Conservation (phyloP, 2,888 invertebrate species). For the Physocephala rufipes region DNA sequence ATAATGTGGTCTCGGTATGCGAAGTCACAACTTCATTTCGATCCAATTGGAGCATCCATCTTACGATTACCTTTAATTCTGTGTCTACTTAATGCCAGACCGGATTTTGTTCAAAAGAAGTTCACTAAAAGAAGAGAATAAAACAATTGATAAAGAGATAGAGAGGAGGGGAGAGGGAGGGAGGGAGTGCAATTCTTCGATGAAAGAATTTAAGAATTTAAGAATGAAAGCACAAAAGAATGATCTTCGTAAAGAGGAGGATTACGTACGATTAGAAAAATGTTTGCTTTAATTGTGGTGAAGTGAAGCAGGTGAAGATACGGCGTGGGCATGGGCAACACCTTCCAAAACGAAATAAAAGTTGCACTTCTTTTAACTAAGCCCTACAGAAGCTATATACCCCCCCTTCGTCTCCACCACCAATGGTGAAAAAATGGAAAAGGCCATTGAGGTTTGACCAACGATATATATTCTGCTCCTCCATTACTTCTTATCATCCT, state of each 20-base stretch:
- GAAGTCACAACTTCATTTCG: slow-evolving; percentile 23
- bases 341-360: slow-evolving; percentile 10
- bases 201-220: not conserved
- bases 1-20: slow-evolving; percentile 52
- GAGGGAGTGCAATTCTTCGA: not conserved
- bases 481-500: not conserved
- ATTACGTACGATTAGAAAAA: not conserved
- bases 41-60: too few relatives aligned
- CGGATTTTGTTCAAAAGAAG: not conserved
- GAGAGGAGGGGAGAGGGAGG: not conserved
- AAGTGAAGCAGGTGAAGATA: not conserved
- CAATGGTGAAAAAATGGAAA: slow-evolving; percentile 24
- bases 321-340: not conserved
- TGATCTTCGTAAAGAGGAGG: not conserved
- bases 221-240: too few relatives aligned
- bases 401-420: not conserved
- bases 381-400: slow-evolving; percentile 26
- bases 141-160: too few relatives aligned
- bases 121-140: not conserved
- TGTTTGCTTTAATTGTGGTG: not conserved
- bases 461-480: slow-evolving; percentile 8
- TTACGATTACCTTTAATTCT: not conserved
- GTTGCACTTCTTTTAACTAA: not conserved
- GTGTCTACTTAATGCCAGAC: not conserved
- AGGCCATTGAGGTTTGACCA: slow-evolving; percentile 20